Evolutionary conservation across 2,113 vertebrate species (phyloP), one percentile per base, ranked within the genome.

Genomic region (Pteruthius melanotis): DNA sequence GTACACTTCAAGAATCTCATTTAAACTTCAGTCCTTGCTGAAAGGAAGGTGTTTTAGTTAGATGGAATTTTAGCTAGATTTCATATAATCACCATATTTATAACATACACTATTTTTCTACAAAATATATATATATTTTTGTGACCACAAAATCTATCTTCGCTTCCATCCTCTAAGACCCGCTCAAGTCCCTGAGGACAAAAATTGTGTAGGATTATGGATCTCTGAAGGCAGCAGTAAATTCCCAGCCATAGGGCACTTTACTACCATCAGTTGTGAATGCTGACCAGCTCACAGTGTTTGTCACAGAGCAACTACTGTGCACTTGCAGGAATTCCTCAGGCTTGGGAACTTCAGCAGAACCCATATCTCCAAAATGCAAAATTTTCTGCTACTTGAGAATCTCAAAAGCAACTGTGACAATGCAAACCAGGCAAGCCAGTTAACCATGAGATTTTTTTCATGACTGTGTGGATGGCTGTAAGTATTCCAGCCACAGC

Each of bases 391-490:
- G 27, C 49, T 28, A 1, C 20, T 11, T 15, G 5, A 74, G 57
- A 79, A 39, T 60, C 39, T 42, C 53, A 66, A 79, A 75, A 53
- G 17, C 10, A 63, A 5, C 5, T 23, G 17, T 31, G 50, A 61
- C 23, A 40, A 35, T 18, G 68, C 57, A 28, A 74, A 54, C 2
- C 3, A 11, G 30, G 9, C 5, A 1, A 23, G 4, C 2, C 1
- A 59, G 22, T 49, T 76, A 60, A n/a, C 52, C 23, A 18, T 27
- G 2, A 11, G n/a, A 2, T 10, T 31, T 40, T 59, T 78, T 90
- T 4, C n/a, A 47, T 65, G 35, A 6, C 20, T 10, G 0, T 8
- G 11, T 45, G 16, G 22, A 54, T 0, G 1, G 37, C 72, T 8
- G 6, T 6, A 28, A 64, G 30, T 15, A 76, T 21, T 71, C 11